Base-by-base conservation (phyloP, 1,140 invertebrate species). In the Eciton burchellii region DNA sequence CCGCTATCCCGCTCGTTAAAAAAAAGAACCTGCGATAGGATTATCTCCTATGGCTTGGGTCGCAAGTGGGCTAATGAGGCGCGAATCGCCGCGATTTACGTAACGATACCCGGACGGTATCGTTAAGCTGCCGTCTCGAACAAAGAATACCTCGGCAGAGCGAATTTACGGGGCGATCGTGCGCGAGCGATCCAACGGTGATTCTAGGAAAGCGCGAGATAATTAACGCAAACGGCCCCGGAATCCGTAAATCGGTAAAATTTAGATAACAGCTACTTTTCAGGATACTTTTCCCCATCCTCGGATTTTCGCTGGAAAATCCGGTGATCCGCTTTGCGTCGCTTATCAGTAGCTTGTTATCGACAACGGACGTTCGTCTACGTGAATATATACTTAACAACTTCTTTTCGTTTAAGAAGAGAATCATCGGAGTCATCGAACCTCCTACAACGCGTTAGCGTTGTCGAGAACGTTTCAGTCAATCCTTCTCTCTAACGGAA, bases 301-400 rank as follows among this genome's bases (percentile, higher is more conserved):
- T 8, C 19, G 41, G n/a, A n/a, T n/a, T n/a, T n/a, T n/a, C n/a
- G n/a, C 60, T 14, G 11, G 24, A 74, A 74, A 74, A 74, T 74
- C 57, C 72, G 14, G 63, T 74, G 63, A 74, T 47, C 43, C 3
- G n/a, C 57, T 74, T 74, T 6, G 26, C 47, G 11, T 12, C 43
- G 57, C 43, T 74, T 35, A n/a, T n/a, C n/a, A 35, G 12, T 14
- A 74, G 8, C 43, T 29, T 4, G n/a, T n/a, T 62, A 35, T 74
- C 63, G 35, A 74, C 35, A 74, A 19, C 43, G 16, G 47, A 9
- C 5, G 35, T 74, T 35, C 59, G n/a, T 41, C 6, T 49, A 49
- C 26, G 21, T 63, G n/a, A 3, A 35, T 47, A 8, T n/a, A 11
- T 62, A 47, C 29, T 74, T 11, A 62, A 62, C 24, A 5, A n/a